A percentile compares a stretch with the other conserved stretches of the same genome.
Evolutionary conservation across 2,888 invertebrate genomes (phyloP).

Genomic region (Empis stercorea): DNA sequence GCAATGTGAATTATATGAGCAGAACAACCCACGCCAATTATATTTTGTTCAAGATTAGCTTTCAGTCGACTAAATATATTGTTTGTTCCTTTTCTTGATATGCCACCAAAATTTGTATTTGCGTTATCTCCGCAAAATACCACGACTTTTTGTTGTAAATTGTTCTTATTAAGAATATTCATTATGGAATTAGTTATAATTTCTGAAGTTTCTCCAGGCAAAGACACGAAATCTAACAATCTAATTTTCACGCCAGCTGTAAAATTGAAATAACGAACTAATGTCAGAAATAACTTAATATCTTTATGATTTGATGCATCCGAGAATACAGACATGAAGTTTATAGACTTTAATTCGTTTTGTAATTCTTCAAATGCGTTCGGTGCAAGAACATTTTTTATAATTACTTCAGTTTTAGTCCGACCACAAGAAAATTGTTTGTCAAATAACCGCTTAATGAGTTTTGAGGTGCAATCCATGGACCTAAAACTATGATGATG

Average conservation of each 20-base stretch:
- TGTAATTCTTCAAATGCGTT: slow-evolving; percentile 11
- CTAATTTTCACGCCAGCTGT: slow-evolving; percentile 1
- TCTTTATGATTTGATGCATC: slow-evolving; percentile 7
- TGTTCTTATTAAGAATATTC: background rate
- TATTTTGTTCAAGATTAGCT: background rate
- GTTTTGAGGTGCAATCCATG: slow-evolving; percentile 8
- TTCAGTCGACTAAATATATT: slow-evolving; percentile 8
- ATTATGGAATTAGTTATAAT: slow-evolving; percentile 2
- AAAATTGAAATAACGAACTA: slow-evolving; percentile 5
- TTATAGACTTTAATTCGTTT: slow-evolving; percentile 12
- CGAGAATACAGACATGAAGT: slow-evolving; percentile 7
- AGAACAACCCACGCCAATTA: slow-evolving; percentile 9
- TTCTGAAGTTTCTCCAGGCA: slow-evolving; percentile 6
- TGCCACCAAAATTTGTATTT: slow-evolving; percentile 9
- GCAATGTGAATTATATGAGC: slow-evolving; percentile 9
- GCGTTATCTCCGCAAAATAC: slow-evolving; percentile 5
- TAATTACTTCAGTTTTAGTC: slow-evolving; percentile 8
- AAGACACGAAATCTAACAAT: slow-evolving; percentile 5
- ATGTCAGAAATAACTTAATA: slow-evolving; percentile 5
- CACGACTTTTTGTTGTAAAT: slow-evolving; percentile 3
- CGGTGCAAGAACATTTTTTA: slow-evolving; percentile 6
- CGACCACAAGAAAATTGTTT: slow-evolving; percentile 5
- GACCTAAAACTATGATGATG: slow-evolving; percentile 9
- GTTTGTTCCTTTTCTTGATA: background rate
- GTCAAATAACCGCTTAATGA: slow-evolving; percentile 8